Evolutionary conservation across 2,113 vertebrate species (phyloP).

Genomic region (Dryoscopus gambensis): DNA sequence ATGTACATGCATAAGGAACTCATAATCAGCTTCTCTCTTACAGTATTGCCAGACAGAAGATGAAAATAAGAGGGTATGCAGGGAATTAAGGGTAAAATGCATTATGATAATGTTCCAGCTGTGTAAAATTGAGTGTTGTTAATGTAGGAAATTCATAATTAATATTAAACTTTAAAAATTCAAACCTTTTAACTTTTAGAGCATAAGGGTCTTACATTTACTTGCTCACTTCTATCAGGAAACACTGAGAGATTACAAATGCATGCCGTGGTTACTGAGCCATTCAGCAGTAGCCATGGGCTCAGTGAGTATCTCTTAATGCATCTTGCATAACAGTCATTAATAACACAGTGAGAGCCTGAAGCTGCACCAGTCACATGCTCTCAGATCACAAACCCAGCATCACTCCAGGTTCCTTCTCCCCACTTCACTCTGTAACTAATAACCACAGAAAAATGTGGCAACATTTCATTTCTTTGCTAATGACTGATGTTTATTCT

Average conservation of each 20-base stretch:
- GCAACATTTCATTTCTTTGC: not conserved
- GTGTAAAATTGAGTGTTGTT: not conserved
- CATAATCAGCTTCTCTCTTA: not conserved
- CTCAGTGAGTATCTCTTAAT: not conserved
- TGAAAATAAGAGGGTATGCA: not conserved
- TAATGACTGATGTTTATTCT: not conserved
- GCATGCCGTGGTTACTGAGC: constrained; percentile 3
- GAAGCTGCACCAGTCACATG: not conserved
- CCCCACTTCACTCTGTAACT: not conserved
- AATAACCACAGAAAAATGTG: not conserved
- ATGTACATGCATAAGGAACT: not conserved
- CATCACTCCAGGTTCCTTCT: not conserved
- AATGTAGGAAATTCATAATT: not conserved
- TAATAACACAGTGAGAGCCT: not conserved
- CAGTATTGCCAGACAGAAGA: not conserved
- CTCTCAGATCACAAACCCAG: not conserved
- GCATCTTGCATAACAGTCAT: constrained; percentile 28
- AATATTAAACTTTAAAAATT: not conserved
- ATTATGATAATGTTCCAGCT: not conserved
- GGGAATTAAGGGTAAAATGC: not conserved
- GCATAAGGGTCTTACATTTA: not conserved
- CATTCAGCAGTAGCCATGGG: constrained; percentile 15
- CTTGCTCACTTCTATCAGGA: not conserved
- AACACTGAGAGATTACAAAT: not conserved
- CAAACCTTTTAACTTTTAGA: not conserved